Base-by-base conservation (phyloP, 2,113 vertebrate species). In the Melanerpes aurifrons region DNA sequence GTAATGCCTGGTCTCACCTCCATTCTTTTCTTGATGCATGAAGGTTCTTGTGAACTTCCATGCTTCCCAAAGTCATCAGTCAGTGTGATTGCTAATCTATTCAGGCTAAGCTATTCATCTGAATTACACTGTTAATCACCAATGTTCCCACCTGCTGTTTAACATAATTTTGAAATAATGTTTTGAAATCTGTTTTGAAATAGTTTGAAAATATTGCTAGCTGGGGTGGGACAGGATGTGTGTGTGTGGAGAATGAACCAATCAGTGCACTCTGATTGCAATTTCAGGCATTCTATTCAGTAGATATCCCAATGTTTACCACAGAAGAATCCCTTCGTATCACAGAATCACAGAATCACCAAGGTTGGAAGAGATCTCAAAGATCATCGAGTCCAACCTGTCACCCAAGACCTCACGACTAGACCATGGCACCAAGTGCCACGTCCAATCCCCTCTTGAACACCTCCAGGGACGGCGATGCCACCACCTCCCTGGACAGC, bases 141-240 rank as follows among this genome's bases (percentile, higher is more conserved):
- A 2, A 31, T 28, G 25, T 40, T 86, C n/a, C 56, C 47, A 56
- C 86, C 78, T 63, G 53, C 77, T 79, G 56, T 75, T 90, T 76
- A 84, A 56, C 29, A 40, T 54, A 1, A 72, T 74, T 68, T 76
- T 72, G 35, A 76, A 68, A 67, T 35, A 69, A 69, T 64, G 28
- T 47, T 87, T 92, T 70, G 26, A 85, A 95, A 82, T 54, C 18
- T 66, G 64, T 77, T 95, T 80, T 84, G 67, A 96, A 95, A 89
- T 76, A 66, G 50, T 76, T 67, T 89, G 74, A 89, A 94, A 90
- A 82, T 71, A 93, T 45, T 89, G 50, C 35, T 73, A 68, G 40
- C 50, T 78, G 45, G 18, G 21, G 7, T 24, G 26, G 19, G 86
- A 87, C 40, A 80, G 61, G 87, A 72, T 7, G 26, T 15, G 15